Conservation (phyloP, 1,140 invertebrate genomes). For the Camponotus pennsylvanicus region DNA sequence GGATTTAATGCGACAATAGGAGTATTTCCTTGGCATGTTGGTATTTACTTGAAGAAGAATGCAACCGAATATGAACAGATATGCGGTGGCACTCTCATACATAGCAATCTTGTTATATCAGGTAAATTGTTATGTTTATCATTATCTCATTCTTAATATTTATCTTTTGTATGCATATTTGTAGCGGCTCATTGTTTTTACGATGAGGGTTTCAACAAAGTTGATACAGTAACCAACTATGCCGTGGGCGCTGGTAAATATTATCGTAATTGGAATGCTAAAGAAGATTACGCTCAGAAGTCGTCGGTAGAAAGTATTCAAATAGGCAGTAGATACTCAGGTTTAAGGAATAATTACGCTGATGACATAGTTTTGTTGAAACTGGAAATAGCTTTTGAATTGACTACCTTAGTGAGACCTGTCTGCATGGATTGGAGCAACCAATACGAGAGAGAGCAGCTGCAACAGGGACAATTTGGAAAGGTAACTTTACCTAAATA, state of each 20-base stretch:
- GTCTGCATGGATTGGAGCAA: constrained; percentile 85
- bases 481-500: constrained; percentile 55
- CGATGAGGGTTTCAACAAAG: constrained; percentile 73
- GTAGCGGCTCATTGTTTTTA: constrained; percentile 86
- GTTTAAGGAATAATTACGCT: constrained; percentile 78
- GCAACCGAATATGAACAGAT: constrained; percentile 78
- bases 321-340: constrained; percentile 63
- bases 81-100: constrained; percentile 86
- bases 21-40: constrained; percentile 87
- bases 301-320: constrained; percentile 75
- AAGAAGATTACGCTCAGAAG: constrained; percentile 79
- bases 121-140: constrained; percentile 63
- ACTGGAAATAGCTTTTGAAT: constrained; percentile 76
- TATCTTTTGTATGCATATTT: neutral
- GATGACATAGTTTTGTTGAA: constrained; percentile 79
- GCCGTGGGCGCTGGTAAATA: constrained; percentile 83
- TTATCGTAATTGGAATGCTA: constrained; percentile 77
- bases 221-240: constrained; percentile 71
- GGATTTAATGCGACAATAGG: constrained; percentile 80
- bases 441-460: constrained; percentile 80
- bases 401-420: constrained; percentile 79
- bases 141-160: constrained; percentile 3
- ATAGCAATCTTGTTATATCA: constrained; percentile 76
- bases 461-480: constrained; percentile 66
- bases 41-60: constrained; percentile 84